Evolutionary conservation across 2,797 vertebrate genomes (phyloP).

Genomic region (Gymnothorax reevesii): DNA sequence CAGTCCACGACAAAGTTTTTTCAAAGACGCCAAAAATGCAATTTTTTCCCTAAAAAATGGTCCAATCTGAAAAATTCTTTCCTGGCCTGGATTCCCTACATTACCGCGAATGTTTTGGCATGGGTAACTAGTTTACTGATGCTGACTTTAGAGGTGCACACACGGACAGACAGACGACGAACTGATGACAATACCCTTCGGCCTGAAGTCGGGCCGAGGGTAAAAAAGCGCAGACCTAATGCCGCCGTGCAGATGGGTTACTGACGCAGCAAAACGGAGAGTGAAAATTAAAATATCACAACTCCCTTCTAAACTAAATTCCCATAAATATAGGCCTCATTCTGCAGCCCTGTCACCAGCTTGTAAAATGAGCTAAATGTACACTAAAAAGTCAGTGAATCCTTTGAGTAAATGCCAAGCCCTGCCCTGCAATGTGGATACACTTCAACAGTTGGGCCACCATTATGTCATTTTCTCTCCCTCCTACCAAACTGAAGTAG

Average conservation of each 20-base stretch:
- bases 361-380: neutral
- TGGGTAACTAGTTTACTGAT: too few relatives aligned
- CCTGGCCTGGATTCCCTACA: too few relatives aligned
- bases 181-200: too few relatives aligned
- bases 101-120: too few relatives aligned
- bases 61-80: too few relatives aligned
- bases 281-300: neutral
- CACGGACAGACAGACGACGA: too few relatives aligned
- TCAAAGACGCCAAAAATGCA: too few relatives aligned
- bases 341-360: neutral
- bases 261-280: neutral
- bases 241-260: neutral
- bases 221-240: neutral
- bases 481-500: neutral
- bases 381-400: neutral
- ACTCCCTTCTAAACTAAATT: neutral
- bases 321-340: neutral
- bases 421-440: neutral
- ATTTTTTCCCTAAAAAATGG: too few relatives aligned
- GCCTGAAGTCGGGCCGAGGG: too few relatives aligned
- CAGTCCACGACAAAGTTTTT: too few relatives aligned
- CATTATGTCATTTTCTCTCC: neutral
- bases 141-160: too few relatives aligned
- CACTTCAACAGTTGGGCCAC: neutral
- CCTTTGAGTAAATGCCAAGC: neutral